Percentiles rank a stretch among this genome's conserved stretches.
phyloP scores from a whole-genome alignment of 2,888 invertebrate species.

The Pinctada fucata region DNA sequence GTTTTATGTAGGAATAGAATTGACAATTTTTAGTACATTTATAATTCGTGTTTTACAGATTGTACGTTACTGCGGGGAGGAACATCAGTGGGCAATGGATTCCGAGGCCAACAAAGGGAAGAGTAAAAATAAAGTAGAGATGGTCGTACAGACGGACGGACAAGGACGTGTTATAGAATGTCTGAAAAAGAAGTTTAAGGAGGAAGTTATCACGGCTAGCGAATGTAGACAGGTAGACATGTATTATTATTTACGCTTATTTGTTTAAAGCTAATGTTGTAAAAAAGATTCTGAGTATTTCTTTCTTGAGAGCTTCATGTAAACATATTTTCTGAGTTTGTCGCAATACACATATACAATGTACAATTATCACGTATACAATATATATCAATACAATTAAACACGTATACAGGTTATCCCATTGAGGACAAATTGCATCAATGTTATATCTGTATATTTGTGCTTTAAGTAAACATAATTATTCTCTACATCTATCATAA shows the following conservation, averaged over 20 bases:
- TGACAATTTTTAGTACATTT: neutral
- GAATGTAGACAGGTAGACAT: slow-evolving; percentile 30
- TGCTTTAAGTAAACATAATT: too few species aligned
- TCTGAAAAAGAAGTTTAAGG: slow-evolving; percentile 81
- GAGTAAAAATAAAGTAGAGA: slow-evolving; percentile 31
- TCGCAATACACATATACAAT: too few species aligned
- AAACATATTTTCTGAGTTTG: too few species aligned
- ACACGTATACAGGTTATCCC: too few species aligned
- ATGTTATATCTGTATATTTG: too few species aligned
- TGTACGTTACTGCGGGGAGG: slow-evolving; percentile 52
- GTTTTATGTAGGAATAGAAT: neutral
- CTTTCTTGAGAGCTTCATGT: too few species aligned
- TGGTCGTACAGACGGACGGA: slow-evolving; percentile 80
- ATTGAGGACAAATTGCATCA: too few species aligned
- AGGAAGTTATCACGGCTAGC: slow-evolving; percentile 10
- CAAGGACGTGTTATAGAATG: slow-evolving; percentile 90
- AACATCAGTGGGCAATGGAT: slow-evolving; percentile 66
- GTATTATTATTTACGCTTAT: too few species aligned
- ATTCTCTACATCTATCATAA: too few species aligned
- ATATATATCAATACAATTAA: too few species aligned
- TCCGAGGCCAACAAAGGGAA: slow-evolving; percentile 9
- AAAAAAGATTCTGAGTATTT: neutral
- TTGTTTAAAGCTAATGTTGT: too few species aligned
- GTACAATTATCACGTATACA: too few species aligned
- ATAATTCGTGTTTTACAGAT: slow-evolving; percentile 50